A percentile compares a stretch with the other conserved stretches of the same genome.
Conservation (phyloP, 2,797 vertebrate genomes). For the Geotrypetes seraphini region DNA sequence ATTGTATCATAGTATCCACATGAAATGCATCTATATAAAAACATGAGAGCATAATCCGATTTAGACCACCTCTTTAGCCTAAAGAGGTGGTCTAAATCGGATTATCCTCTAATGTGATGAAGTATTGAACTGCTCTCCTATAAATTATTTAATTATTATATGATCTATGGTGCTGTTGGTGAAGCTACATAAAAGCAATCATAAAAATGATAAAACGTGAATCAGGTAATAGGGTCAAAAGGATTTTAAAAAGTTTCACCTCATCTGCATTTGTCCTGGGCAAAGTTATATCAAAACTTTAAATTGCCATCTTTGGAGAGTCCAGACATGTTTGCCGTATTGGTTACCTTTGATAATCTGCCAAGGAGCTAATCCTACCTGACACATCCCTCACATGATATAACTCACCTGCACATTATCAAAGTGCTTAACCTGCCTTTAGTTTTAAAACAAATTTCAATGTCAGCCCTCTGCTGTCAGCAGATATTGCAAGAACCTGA, state of each 20-base stretch:
- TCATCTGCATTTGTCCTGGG: slow-evolving; percentile 23
- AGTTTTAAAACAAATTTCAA: not conserved
- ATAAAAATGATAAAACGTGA: too few relatives aligned
- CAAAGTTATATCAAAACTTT: slow-evolving; percentile 28
- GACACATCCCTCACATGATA: slow-evolving; percentile 1
- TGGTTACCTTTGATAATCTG: slow-evolving; percentile 43
- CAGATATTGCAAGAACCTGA: not conserved
- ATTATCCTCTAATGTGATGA: too few relatives aligned
- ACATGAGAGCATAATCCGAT: too few relatives aligned
- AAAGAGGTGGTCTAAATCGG: too few relatives aligned
- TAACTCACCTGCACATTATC: slow-evolving; percentile 29
- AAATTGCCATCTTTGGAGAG: slow-evolving; percentile 34
- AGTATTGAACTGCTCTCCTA: too few relatives aligned
- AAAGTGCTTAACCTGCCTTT: slow-evolving; percentile 19
- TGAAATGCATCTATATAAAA: too few relatives aligned
- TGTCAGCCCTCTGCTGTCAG: slow-evolving; percentile 1
- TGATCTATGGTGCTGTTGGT: too few relatives aligned
- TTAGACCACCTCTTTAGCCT: too few relatives aligned
- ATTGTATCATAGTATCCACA: too few relatives aligned
- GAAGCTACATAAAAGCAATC: too few relatives aligned
- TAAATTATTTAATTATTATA: too few relatives aligned
- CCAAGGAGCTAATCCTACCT: slow-evolving; percentile 35
- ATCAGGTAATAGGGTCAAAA: not conserved
- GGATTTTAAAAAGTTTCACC: slow-evolving; percentile 10
- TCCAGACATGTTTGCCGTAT: slow-evolving; percentile 45